Base-by-base conservation (phyloP, 2,888 invertebrate species). In the Scotopteryx bipunctaria region DNA sequence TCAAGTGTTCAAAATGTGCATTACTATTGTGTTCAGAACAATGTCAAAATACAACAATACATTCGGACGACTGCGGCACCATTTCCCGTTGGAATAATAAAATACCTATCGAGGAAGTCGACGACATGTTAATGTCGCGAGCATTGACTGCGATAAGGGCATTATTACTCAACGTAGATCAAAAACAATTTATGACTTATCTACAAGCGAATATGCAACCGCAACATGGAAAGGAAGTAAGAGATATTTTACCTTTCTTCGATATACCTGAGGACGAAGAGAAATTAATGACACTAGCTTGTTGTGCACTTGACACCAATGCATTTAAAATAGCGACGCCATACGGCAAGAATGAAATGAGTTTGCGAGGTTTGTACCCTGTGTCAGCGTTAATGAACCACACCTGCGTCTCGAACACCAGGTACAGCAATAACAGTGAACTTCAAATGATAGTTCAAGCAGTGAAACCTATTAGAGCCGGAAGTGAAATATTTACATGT, bases 321-420 rank as follows among this genome's bases (percentile, higher is more conserved):
- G 93, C 94, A 25, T 94, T 93, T 72, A 93, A 94, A 86, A 93
- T 91, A 60, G 88, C 89, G 44, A 86, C 78, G 48, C 72, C 75
- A 11, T 86, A 74, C 57, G 87, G 81, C 53, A 86, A 81, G 59
- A 91, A 78, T 63, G 90, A 86, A 66, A 83, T 86, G 66, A 92
- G 91, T 66, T 75, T 92, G 57, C 88, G 93, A 57, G 95, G 94
- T 6, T 76, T 95, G 42, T 95, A 93, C 81, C 94, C 94, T 14
- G 86, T 94, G 49, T 91, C 93, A 1, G 92, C 93, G 31, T 81
- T 94, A 53, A 91, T 94, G 82, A 95, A 95, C 81, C 95, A 95
- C 73, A 90, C 84, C 47, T 95, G 95, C 71, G 80, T 89, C 16
- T 93, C 95, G 3, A 95, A 95, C 71, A 93, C 93, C 0, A 90